A percentile compares a stretch with the other conserved stretches of the same genome.
These are phyloP conservation scores for Nothobranchius furzeri DNA, from an alignment of 2,113 vertebrate genomes.

Conservation along the genomic window DNA sequence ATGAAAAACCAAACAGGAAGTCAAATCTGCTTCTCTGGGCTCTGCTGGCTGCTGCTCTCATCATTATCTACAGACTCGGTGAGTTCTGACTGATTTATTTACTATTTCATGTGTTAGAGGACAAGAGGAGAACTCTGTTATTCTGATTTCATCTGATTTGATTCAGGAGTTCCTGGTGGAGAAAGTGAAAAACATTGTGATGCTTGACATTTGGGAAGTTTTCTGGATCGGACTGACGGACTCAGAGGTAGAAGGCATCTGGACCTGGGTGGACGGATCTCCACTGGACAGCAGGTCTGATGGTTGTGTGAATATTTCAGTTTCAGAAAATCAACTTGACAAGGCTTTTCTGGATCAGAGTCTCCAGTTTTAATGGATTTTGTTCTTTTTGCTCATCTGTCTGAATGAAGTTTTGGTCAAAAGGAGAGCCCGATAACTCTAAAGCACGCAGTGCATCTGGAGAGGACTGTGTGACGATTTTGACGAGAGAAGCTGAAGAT, in stretches of 20 bases:
- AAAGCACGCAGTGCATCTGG: rapidly evolving
- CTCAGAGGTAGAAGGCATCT: constrained; percentile 2
- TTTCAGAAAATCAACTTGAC: neutral
- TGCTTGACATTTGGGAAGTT: rapidly evolving
- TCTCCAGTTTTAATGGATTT: neutral
- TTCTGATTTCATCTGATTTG: neutral
- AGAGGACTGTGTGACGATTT: neutral
- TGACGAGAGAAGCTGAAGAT: neutral
- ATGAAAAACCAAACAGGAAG: no score
- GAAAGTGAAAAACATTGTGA: rapidly evolving
- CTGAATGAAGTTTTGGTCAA: neutral
- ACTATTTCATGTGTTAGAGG: no score
- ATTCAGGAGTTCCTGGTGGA: constrained; percentile 17
- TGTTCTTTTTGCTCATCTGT: neutral
- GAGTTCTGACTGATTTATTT: neutral
- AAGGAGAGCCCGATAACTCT: neutral
- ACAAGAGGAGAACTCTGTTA: no score
- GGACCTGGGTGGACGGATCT: constrained; percentile 59
- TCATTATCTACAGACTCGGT: neutral
- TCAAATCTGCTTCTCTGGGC: no score
- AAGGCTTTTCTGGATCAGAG: no score
- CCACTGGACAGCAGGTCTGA: constrained; percentile 17
- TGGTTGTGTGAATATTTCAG: neutral
- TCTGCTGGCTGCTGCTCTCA: neutral
- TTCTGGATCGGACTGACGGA: constrained; percentile 71